These are phyloP conservation scores for Sturmia bella DNA, from an alignment of 2,888 invertebrate genomes.

Conservation along the genomic window DNA sequence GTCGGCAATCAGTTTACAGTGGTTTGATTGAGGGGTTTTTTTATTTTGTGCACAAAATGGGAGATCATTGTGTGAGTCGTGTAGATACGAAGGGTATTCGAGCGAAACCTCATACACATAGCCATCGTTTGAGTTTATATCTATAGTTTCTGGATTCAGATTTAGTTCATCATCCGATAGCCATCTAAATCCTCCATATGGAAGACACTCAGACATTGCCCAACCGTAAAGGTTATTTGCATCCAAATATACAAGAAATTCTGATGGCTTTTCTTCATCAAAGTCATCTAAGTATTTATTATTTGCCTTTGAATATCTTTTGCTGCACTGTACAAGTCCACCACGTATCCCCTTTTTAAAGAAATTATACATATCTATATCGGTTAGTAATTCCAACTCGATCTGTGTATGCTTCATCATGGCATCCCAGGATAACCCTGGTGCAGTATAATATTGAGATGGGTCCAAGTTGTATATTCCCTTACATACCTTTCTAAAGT, in stretches of 20 bases:
- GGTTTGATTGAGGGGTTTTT: no score
- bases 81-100: background rate
- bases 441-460: background rate
- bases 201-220: background rate
- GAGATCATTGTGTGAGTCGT: background rate
- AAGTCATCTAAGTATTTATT: background rate
- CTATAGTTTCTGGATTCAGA: background rate
- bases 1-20: no score
- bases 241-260: background rate
- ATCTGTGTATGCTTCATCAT: no score
- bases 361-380: background rate
- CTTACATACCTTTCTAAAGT: background rate
- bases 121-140: background rate
- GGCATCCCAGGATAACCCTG: no score
- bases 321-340: background rate
- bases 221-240: slow-evolving; percentile 8
- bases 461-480: background rate
- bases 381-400: background rate
- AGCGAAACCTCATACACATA: background rate
- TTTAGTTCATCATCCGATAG: background rate
- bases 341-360: background rate
- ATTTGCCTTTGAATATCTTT: no score
- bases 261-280: background rate
- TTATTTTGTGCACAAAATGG: background rate
- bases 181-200: background rate